Evolutionary conservation across 1,140 invertebrate genomes (phyloP).

Genomic region (Zeugodacus cucurbitae): DNA sequence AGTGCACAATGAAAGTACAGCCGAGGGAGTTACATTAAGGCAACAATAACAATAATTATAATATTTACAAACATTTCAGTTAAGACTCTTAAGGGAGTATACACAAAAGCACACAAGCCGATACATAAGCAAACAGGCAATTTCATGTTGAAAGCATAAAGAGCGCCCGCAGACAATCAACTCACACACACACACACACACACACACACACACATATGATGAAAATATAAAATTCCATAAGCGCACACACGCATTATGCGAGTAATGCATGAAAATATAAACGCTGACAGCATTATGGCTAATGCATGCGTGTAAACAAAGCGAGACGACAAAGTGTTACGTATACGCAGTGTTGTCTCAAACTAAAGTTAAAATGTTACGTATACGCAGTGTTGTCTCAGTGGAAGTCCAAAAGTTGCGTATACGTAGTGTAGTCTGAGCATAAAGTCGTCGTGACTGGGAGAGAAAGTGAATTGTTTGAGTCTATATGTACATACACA

Average conservation of each 20-base stretch:
- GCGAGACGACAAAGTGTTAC: background rate
- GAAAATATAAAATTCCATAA: background rate
- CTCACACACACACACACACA: background rate
- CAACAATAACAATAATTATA: background rate
- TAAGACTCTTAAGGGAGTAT: background rate
- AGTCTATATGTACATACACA: background rate
- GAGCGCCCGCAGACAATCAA: too few species aligned
- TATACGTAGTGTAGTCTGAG: background rate
- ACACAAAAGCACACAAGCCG: background rate
- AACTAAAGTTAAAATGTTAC: background rate
- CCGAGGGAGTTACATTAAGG: background rate
- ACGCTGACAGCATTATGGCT: background rate
- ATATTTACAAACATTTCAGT: background rate
- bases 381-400: background rate
- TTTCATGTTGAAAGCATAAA: background rate
- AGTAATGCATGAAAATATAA: background rate
- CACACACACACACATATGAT: background rate
- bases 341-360: background rate
- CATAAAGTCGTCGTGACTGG: background rate
- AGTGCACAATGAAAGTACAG: background rate
- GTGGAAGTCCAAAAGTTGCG: background rate
- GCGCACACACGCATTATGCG: background rate
- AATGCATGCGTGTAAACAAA: background rate
- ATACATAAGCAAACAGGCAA: background rate
- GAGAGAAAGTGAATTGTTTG: too few species aligned